Conservation (phyloP, 2,113 vertebrate species). For the Anguilla japonica region DNA sequence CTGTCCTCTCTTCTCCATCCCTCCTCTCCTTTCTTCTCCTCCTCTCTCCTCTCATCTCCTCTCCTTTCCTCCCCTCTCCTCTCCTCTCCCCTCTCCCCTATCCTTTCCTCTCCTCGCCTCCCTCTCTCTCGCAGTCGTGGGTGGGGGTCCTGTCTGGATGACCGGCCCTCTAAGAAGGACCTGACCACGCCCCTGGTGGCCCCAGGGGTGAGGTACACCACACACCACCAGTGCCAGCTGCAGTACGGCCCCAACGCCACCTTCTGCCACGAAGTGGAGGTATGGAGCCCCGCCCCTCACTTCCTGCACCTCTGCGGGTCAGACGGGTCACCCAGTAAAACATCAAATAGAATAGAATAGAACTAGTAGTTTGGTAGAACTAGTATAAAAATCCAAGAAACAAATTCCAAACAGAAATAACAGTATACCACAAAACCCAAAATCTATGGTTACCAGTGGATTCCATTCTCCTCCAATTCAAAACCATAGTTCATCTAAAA, state of each 20-base stretch:
- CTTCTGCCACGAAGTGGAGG: constrained; percentile 89
- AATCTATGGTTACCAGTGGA: constrained; percentile 3
- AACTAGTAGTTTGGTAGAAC: not conserved
- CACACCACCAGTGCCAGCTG: constrained; percentile 94
- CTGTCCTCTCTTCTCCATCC: too few species aligned
- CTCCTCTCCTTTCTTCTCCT: too few species aligned
- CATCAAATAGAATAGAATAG: too few species aligned
- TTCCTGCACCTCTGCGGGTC: not conserved
- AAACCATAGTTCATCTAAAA: not conserved
- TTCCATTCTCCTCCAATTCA: not conserved
- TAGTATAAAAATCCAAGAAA: not conserved
- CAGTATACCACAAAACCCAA: not conserved
- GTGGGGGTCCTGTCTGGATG: constrained; percentile 94
- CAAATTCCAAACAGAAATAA: constrained; percentile 1
- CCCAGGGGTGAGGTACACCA: constrained; percentile 90
- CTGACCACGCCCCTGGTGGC: constrained; percentile 81
- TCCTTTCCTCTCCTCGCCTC: not conserved
- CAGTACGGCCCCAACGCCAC: constrained; percentile 93
- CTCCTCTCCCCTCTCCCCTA: not conserved
- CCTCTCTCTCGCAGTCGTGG: constrained; percentile 75
- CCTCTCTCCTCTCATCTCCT: not conserved
- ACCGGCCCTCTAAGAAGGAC: constrained; percentile 87
- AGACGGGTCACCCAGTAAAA: not conserved
- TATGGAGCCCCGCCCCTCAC: constrained; percentile 62
- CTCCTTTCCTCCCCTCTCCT: not conserved